Evolutionary conservation across 2,888 invertebrate species (phyloP).

Genomic region (Salticus scenicus): DNA sequence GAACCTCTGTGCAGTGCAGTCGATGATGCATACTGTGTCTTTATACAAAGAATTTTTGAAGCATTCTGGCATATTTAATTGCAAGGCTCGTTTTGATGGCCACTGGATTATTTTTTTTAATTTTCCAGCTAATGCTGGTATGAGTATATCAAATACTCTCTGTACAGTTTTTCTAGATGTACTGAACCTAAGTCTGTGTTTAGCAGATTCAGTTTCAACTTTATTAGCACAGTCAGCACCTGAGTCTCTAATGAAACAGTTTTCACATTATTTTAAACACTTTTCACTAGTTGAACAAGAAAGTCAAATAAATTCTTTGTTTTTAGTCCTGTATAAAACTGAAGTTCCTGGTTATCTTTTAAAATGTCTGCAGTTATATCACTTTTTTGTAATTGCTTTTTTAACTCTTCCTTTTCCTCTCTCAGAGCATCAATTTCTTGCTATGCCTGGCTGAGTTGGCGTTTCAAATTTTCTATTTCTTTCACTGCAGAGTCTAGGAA

Average conservation of each 20-base stretch:
- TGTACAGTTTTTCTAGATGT: not conserved
- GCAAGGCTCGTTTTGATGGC: not conserved
- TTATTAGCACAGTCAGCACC: not conserved
- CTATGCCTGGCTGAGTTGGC: too few relatives aligned
- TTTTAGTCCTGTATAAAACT: too few relatives aligned
- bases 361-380: too few relatives aligned
- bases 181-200: not conserved
- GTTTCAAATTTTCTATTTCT: too few relatives aligned
- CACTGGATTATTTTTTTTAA: not conserved
- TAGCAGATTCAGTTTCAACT: not conserved
- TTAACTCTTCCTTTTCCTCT: too few relatives aligned
- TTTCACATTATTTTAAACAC: too few relatives aligned
- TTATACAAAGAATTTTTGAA: not conserved
- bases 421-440: too few relatives aligned
- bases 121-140: not conserved
- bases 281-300: too few relatives aligned
- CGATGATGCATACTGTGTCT: not conserved
- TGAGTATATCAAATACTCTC: not conserved
- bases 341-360: too few relatives aligned
- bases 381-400: too few relatives aligned
- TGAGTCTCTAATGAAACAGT: not conserved
- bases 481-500: too few relatives aligned
- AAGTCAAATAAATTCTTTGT: too few relatives aligned
- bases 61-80: not conserved
- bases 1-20: slow-evolving; percentile 3